Percentiles rank a stretch among this genome's conserved stretches.
These are phyloP conservation scores for Promerops cafer DNA, from an alignment of 2,113 vertebrate genomes.

Conservation along the genomic window DNA sequence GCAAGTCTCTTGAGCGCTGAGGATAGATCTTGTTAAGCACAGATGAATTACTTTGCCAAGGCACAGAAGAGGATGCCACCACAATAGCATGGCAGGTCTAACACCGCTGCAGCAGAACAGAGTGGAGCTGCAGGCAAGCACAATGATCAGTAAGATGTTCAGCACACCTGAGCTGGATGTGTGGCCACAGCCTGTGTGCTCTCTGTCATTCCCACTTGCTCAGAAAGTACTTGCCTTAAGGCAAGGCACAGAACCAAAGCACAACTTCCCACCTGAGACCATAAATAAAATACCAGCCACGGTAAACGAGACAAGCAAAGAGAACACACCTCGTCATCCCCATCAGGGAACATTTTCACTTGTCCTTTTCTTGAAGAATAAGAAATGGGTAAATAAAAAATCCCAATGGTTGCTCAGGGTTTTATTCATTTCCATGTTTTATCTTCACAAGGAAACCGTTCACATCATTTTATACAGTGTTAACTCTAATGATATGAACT, in stretches of 20 bases:
- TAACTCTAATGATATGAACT: not conserved
- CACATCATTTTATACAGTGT: too few relatives aligned
- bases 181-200: not conserved
- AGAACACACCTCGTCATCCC: not conserved
- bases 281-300: not conserved
- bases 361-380: not conserved
- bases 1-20: not conserved
- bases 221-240: not conserved
- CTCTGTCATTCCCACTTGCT: not conserved
- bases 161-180: not conserved
- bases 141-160: not conserved
- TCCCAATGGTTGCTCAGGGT: not conserved
- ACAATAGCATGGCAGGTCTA: accelerated
- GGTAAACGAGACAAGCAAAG: not conserved
- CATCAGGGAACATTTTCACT: not conserved
- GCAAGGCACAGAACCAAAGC: not conserved
- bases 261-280: not conserved
- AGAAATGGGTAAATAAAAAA: not conserved
- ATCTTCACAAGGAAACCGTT: not conserved
- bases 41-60: not conserved
- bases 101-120: not conserved
- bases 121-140: not conserved
- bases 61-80: not conserved
- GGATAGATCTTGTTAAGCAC: not conserved
- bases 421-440: not conserved